Conservation (phyloP, 1,140 invertebrate genomes). For the Lasioglossum baleicum region DNA sequence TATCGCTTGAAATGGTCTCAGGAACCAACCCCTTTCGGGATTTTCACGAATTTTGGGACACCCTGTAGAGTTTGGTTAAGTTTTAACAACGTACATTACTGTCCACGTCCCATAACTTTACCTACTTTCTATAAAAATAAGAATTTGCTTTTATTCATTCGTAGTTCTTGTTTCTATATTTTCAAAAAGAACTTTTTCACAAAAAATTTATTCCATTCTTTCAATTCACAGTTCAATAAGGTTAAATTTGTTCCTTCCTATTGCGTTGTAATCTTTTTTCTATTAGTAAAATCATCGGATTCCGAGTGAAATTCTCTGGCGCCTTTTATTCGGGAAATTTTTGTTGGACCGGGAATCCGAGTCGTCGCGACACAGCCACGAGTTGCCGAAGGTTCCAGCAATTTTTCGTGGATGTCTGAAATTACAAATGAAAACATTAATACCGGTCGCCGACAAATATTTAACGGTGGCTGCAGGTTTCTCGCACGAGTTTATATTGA, state of each 20-base stretch:
- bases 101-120: no score
- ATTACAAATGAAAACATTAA: conserved; percentile 10
- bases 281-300: not conserved
- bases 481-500: not conserved
- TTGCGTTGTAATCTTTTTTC: not conserved
- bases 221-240: no score
- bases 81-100: no score
- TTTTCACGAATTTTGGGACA: no score
- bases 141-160: no score
- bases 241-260: not conserved
- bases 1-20: no score
- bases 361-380: not conserved
- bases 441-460: not conserved
- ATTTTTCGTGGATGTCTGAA: not conserved
- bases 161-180: no score
- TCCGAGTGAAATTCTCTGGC: not conserved
- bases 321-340: conserved; percentile 16
- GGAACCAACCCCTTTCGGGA: no score
- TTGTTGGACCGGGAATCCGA: not conserved
- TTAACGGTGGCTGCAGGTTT: not conserved
- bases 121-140: no score
- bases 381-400: not conserved
- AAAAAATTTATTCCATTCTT: no score
- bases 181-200: no score
- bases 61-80: no score